Percentiles rank a stretch among this genome's conserved stretches.
These are phyloP conservation scores for Euplexia lucipara DNA, from an alignment of 2,888 invertebrate genomes.

Conservation along the genomic window DNA sequence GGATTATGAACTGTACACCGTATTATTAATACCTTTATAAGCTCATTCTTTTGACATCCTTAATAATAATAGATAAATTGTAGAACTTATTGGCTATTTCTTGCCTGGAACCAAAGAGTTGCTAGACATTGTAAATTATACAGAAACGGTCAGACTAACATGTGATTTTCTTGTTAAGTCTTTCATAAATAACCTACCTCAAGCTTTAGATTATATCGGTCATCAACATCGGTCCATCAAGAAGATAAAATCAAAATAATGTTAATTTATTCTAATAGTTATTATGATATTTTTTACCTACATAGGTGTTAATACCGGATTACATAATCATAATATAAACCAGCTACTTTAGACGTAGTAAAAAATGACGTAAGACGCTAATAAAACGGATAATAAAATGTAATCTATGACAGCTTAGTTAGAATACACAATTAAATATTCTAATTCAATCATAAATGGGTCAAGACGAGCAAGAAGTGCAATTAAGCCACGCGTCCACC, in stretches of 20 bases:
- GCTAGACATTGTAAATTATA: not conserved
- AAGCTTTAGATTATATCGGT: slow-evolving; percentile 1
- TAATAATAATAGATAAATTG: not conserved
- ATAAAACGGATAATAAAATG: slow-evolving; percentile 9
- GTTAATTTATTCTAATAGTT: slow-evolving; percentile 9
- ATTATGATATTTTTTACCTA: slow-evolving; percentile 1
- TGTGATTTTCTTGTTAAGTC: not conserved
- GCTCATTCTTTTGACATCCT: not conserved
- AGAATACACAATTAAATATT: slow-evolving; percentile 29
- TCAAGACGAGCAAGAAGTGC: slow-evolving; percentile 36
- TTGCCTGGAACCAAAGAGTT: not conserved
- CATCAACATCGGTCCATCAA: not conserved
- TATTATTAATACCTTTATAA: too few species aligned
- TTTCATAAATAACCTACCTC: slow-evolving; percentile 21
- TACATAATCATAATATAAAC: not conserved
- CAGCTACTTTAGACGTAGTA: not conserved
- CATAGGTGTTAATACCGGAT: not conserved
- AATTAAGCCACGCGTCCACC: too few species aligned
- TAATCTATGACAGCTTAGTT: slow-evolving; percentile 13
- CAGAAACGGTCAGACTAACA: too few species aligned
- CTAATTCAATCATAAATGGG: slow-evolving; percentile 26
- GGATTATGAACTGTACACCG: too few species aligned
- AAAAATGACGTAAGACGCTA: slow-evolving; percentile 8
- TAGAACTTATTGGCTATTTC: not conserved
- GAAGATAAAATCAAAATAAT: slow-evolving; percentile 14